phyloP scores from a whole-genome alignment of 2,888 invertebrate genomes.

The Lottia scabra region DNA sequence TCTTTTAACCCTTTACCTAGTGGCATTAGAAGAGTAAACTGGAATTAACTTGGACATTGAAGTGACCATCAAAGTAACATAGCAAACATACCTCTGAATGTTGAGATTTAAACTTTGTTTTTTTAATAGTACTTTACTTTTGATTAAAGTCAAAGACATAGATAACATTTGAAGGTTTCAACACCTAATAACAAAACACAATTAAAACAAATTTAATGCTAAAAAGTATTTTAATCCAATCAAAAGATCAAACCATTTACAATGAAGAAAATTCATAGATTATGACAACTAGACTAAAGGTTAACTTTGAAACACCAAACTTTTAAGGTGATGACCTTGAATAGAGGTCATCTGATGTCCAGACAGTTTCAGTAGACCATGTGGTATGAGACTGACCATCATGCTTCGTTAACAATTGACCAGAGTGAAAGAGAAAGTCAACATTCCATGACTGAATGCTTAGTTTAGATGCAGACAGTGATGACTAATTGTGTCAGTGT shows the following conservation, averaged over 20 bases:
- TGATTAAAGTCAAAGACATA: too few species aligned
- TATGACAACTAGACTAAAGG: background rate
- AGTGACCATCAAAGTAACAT: too few species aligned
- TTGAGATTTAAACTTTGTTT: too few species aligned
- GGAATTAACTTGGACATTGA: too few species aligned
- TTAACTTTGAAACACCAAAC: too few species aligned
- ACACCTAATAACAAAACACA: too few species aligned
- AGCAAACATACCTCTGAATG: too few species aligned
- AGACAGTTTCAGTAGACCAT: background rate
- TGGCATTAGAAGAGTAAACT: too few species aligned
- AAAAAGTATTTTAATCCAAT: background rate
- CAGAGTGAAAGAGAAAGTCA: background rate
- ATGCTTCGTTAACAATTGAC: background rate
- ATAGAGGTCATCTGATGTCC: conserved; percentile 2
- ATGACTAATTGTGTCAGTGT: background rate
- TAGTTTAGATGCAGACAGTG: background rate
- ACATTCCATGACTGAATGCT: background rate
- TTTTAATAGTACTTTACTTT: too few species aligned
- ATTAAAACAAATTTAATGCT: too few species aligned
- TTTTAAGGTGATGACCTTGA: background rate
- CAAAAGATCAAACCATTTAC: background rate
- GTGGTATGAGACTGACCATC: background rate
- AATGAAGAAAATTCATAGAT: background rate
- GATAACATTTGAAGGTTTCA: too few species aligned
- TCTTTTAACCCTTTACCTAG: too few species aligned